Conservation (phyloP, 1,140 invertebrate species). For the Apis dorsata region DNA sequence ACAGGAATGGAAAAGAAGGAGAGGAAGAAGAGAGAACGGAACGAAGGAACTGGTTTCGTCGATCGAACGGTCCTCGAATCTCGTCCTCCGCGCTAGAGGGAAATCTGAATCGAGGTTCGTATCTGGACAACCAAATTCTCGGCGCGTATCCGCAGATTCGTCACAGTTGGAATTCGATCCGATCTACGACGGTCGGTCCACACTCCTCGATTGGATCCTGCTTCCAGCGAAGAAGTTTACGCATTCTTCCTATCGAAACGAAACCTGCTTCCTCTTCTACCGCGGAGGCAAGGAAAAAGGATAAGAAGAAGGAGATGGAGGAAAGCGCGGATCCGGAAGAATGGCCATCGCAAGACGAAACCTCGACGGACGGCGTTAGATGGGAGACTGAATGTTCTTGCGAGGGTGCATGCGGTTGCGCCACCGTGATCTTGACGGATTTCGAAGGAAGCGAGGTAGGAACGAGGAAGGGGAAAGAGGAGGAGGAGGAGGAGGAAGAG, state of each 20-base stretch:
- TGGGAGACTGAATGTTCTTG: constrained; percentile 60
- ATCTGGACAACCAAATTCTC: constrained; percentile 60
- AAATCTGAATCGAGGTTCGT: background rate
- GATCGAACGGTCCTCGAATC: constrained; percentile 8
- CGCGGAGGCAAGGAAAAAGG: background rate
- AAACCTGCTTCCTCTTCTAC: background rate
- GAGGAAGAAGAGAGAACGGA: constrained; percentile 6
- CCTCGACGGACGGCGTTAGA: background rate
- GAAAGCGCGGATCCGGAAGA: background rate
- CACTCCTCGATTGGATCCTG: background rate
- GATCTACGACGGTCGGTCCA: constrained; percentile 46
- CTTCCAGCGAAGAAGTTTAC: constrained; percentile 69
- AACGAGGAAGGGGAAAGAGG: background rate
- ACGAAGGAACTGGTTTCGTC: constrained; percentile 53
- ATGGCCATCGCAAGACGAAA: background rate
- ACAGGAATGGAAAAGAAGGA: background rate
- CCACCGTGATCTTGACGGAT: background rate
- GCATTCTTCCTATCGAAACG: constrained; percentile 60
- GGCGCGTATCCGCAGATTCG: constrained; percentile 69
- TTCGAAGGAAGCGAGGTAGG: background rate
- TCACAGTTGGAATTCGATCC: constrained; percentile 32
- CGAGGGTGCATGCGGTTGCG: constrained; percentile 75
- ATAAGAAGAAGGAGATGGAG: background rate
- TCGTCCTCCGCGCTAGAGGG: constrained; percentile 58
- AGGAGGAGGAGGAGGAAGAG: background rate